Evolutionary conservation across 2,797 vertebrate genomes (phyloP).

Genomic region (Hirundo rustica): DNA sequence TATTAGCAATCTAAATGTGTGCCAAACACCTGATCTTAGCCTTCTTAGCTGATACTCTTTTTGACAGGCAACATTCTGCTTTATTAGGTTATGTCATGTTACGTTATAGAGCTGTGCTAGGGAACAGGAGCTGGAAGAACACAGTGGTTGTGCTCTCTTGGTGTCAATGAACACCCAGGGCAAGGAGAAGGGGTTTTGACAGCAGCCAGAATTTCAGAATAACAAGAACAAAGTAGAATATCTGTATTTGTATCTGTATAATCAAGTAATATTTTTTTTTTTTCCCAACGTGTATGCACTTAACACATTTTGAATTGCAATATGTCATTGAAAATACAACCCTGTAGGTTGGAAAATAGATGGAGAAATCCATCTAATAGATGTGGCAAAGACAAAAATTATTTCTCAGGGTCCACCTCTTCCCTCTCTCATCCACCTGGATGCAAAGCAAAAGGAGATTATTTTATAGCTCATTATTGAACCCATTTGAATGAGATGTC

Average conservation of each 20-base stretch:
- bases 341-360: fast-evolving
- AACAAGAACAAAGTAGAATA: not conserved
- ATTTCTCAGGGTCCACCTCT: not conserved
- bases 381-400: not conserved
- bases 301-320: not conserved
- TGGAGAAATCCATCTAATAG: not conserved
- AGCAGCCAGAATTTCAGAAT: not conserved
- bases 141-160: not conserved
- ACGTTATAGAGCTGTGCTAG: constrained; percentile 25
- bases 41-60: not conserved
- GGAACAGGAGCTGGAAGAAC: not conserved
- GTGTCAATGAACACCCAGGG: not conserved
- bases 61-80: constrained; percentile 50
- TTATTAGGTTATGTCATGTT: constrained; percentile 62
- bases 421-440: not conserved
- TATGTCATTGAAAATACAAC: not conserved
- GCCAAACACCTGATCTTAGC: constrained; percentile 56
- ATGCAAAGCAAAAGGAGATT: not conserved
- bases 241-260: not conserved
- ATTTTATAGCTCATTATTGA: not conserved
- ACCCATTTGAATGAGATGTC: not conserved
- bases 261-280: not conserved
- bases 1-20: constrained; percentile 57
- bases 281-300: too few relatives aligned
- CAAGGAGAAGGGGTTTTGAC: not conserved